phyloP scores from a whole-genome alignment of 1,140 invertebrate species.

The Bombus polaris region DNA sequence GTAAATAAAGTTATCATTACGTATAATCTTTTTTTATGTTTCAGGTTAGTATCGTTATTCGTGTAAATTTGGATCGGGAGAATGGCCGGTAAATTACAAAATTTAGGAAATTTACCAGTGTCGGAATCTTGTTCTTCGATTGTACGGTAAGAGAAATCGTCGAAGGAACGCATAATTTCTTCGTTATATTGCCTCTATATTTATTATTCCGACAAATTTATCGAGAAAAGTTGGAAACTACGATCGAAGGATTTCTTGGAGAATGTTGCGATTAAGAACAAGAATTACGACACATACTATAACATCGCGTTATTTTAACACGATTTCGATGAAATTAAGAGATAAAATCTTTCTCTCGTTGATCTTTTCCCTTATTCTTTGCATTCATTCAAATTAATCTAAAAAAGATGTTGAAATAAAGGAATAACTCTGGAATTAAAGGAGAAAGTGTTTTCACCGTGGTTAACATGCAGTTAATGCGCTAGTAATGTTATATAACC shows the following conservation, averaged over 20 bases:
- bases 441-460: background rate
- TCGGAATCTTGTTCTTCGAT: background rate
- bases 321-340: background rate
- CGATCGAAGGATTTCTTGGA: too few relatives aligned
- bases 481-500: background rate
- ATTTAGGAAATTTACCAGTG: background rate
- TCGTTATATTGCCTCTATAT: background rate
- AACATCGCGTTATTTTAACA: background rate
- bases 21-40: constrained; percentile 19
- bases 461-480: background rate
- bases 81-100: background rate
- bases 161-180: too few relatives aligned
- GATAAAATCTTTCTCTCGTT: background rate
- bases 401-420: background rate
- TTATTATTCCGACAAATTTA: background rate
- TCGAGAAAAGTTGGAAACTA: too few relatives aligned
- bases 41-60: constrained; percentile 31
- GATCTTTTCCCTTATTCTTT: background rate
- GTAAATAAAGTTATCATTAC: background rate
- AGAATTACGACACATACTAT: too few relatives aligned
- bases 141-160: constrained; percentile 16
- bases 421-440: background rate
- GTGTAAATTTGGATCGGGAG: background rate
- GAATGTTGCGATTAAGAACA: background rate
- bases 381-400: accelerated